phyloP scores from a whole-genome alignment of 2,797 vertebrate genomes.

The Hippocampus kuda region DNA sequence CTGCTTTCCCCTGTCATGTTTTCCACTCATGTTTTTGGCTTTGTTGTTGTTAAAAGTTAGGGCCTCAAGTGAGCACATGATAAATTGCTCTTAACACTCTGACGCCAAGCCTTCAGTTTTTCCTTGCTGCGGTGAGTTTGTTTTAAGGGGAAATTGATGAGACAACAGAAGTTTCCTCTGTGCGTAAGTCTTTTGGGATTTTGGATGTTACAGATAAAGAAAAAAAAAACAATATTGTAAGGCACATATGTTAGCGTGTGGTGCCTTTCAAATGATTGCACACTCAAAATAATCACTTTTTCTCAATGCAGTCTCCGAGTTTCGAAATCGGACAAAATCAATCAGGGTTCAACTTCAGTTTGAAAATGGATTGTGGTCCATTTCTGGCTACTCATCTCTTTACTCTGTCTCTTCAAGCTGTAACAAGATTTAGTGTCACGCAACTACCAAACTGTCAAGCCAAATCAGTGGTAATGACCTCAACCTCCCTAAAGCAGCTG shows the following conservation, averaged over 20 bases:
- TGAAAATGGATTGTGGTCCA: constrained; percentile 23
- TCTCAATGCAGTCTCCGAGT: constrained; percentile 17
- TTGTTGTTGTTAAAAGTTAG: constrained; percentile 56
- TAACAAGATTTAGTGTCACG: constrained; percentile 52
- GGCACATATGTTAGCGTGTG: constrained; percentile 27
- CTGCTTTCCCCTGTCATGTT: constrained; percentile 49
- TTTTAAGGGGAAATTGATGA: constrained; percentile 48
- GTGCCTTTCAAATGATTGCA: constrained; percentile 20
- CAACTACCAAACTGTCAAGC: constrained; percentile 46
- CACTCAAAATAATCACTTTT: constrained; percentile 10
- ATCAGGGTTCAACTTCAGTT: constrained; percentile 17
- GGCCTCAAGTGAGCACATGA: constrained; percentile 53
- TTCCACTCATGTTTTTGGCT: constrained; percentile 59
- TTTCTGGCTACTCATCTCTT: constrained; percentile 41
- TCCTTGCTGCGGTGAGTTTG: constrained; percentile 45
- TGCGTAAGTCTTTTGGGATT: constrained; percentile 49
- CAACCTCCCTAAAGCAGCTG: constrained; percentile 39
- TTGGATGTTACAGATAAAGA: constrained; percentile 55
- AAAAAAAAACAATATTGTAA: constrained; percentile 37
- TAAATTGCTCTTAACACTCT: constrained; percentile 56
- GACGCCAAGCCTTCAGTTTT: constrained; percentile 52
- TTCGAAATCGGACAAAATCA: constrained; percentile 12
- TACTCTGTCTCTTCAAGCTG: constrained; percentile 30
- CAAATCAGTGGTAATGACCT: constrained; percentile 47
- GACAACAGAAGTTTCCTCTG: constrained; percentile 57